Base-by-base conservation (phyloP, 2,888 invertebrate species). In the Oscheius onirici region DNA sequence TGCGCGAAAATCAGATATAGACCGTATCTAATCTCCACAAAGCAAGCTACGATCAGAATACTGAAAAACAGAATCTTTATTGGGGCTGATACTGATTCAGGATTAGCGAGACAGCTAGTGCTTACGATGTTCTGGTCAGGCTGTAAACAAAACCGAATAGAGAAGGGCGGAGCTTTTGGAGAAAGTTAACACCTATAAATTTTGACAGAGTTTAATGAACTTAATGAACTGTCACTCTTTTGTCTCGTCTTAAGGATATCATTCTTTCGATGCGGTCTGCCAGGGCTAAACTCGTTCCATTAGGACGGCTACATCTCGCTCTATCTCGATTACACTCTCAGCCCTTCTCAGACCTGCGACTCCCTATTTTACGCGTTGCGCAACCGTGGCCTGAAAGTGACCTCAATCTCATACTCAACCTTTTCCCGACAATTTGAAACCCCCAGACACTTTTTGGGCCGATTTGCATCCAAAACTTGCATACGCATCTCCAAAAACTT, bases 301-400 rank as follows among this genome's bases (percentile, higher is more conserved):
- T 63, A 63, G 63, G 63, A 63, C 24, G 61, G 63, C 63, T 63
- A 63, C 63, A 63, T 63, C 63, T 63, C 63, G 63, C 63, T 63
- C 46, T 49, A 63, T 63, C 63, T 63, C 63, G 26, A 63, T 46
- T 61, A 61, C 61, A 61, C 63, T n/a, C n/a, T 63, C 63, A 63
- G 46, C 26, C 63, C 24, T 63, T 46, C 34, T 34, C 26, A n/a
- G 63, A 17, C 6, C 5, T 34, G 63, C 46, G 49, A 28, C 63
- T 63, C 63, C 34, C 34, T 34, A 34, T 63, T 63, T 63, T 49
- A 49, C 40, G 58, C 58, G 63, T 63, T 63, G 63, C 63, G 63
- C 63, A 63, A 63, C 63, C 63, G 20, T 49, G 46, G 63, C 49
- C 26, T 34, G 8, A 34, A 34, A 46, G n/a, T 63, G 63, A 63